These are phyloP conservation scores for Mycalesis mineus DNA, from an alignment of 2,888 invertebrate genomes.

Conservation along the genomic window DNA sequence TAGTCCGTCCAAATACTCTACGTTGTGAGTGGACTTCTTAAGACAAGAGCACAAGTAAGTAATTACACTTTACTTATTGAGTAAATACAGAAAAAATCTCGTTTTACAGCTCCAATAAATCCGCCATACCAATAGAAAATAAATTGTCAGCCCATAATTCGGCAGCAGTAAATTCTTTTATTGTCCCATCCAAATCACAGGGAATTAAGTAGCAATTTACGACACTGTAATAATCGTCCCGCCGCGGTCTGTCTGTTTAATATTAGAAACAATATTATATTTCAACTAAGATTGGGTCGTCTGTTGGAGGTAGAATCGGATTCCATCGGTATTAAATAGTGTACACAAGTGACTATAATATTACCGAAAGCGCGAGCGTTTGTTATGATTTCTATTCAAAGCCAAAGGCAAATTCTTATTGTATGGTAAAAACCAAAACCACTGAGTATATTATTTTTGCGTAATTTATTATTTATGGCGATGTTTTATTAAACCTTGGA, in stretches of 20 bases:
- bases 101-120: slow-evolving; percentile 3
- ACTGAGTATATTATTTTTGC: too few relatives aligned
- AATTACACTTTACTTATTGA: background rate
- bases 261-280: background rate
- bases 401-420: too few relatives aligned
- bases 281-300: slow-evolving; percentile 5
- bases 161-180: slow-evolving; percentile 7
- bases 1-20: too few relatives aligned
- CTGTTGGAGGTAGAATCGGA: background rate
- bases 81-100: background rate
- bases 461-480: too few relatives aligned
- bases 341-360: background rate
- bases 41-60: too few relatives aligned
- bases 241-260: slow-evolving; percentile 2
- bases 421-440: too few relatives aligned
- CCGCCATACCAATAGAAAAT: slow-evolving; percentile 9
- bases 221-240: slow-evolving; percentile 6
- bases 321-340: slow-evolving; percentile 1
- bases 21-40: too few relatives aligned
- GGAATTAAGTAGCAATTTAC: slow-evolving; percentile 11
- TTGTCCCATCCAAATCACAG: slow-evolving; percentile 10
- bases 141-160: slow-evolving; percentile 12
- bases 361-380: background rate
- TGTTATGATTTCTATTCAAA: background rate
- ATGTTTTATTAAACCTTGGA: too few relatives aligned